These are phyloP conservation scores for Oriolus oriolus DNA, from an alignment of 2,113 vertebrate species.

Conservation along the genomic window DNA sequence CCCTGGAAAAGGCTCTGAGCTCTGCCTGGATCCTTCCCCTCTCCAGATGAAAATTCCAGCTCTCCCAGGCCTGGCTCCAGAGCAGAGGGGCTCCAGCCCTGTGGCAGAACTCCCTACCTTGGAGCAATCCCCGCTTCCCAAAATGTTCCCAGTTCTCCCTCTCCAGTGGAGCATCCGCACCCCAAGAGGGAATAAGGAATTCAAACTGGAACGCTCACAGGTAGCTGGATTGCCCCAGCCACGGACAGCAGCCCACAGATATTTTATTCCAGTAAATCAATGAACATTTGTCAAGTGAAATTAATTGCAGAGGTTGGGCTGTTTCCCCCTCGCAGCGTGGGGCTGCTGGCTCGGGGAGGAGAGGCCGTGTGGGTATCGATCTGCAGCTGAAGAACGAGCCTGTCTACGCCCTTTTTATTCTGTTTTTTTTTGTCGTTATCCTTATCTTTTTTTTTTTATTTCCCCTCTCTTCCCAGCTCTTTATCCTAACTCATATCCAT, in stretches of 20 bases:
- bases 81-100: neutral
- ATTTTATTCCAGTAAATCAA: conserved; percentile 64
- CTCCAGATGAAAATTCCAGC: neutral
- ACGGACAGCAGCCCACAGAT: neutral
- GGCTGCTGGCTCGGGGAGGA: neutral
- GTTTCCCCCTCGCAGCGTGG: neutral
- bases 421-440: neutral
- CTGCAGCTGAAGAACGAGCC: conserved; percentile 43
- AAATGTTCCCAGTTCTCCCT: neutral
- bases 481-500: conserved; percentile 72
- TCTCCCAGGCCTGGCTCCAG: neutral
- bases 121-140: neutral
- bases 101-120: neutral
- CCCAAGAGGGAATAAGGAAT: neutral
- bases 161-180: neutral
- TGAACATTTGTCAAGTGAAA: conserved; percentile 69
- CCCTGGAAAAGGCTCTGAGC: neutral
- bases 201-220: conserved; percentile 8
- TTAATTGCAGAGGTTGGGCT: conserved; percentile 58
- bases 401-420: neutral
- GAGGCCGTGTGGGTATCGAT: conserved; percentile 78
- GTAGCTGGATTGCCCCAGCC: conserved; percentile 6
- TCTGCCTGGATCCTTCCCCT: neutral
- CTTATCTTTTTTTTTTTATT: neutral
- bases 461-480: neutral